A percentile compares a stretch with the other conserved stretches of the same genome.
Evolutionary conservation across 1,140 invertebrate species (phyloP).

Genomic region (Cherax destructor): DNA sequence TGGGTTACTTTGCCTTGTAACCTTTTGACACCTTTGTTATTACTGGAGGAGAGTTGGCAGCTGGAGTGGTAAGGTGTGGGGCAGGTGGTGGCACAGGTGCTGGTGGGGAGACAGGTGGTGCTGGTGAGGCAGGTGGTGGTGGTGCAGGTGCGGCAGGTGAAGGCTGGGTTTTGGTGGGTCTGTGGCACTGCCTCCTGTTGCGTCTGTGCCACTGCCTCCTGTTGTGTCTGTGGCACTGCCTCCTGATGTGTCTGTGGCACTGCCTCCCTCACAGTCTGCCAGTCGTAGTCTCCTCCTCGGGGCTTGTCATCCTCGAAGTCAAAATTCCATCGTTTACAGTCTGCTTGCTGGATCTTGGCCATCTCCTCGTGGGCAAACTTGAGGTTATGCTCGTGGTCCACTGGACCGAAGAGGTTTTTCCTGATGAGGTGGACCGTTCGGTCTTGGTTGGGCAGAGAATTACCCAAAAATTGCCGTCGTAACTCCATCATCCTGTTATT

Average conservation of each 20-base stretch:
- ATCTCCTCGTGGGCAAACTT: constrained; percentile 9
- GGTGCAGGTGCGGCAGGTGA: not conserved
- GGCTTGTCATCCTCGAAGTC: not conserved
- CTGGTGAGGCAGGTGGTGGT: not conserved
- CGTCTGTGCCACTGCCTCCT: not conserved
- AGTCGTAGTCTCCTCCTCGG: not conserved
- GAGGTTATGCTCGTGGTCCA: constrained; percentile 9
- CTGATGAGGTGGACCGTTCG: not conserved
- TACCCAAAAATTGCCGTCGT: not conserved
- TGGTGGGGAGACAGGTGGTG: not conserved
- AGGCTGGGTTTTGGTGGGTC: not conserved
- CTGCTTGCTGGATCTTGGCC: not conserved
- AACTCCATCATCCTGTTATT: not conserved
- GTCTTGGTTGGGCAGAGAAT: not conserved
- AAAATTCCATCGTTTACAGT: constrained; percentile 17
- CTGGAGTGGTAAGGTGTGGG: not conserved
- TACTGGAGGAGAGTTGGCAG: not conserved
- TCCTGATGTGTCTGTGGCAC: not conserved
- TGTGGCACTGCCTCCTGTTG: not conserved
- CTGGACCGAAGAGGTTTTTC: not conserved
- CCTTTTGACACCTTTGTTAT: not conserved
- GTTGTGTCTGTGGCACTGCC: not conserved
- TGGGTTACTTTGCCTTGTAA: not conserved
- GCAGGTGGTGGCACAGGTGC: not conserved
- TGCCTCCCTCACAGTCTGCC: not conserved